These are phyloP conservation scores for Catamblyrhynchus diadema DNA, from an alignment of 2,797 vertebrate species.

Conservation along the genomic window DNA sequence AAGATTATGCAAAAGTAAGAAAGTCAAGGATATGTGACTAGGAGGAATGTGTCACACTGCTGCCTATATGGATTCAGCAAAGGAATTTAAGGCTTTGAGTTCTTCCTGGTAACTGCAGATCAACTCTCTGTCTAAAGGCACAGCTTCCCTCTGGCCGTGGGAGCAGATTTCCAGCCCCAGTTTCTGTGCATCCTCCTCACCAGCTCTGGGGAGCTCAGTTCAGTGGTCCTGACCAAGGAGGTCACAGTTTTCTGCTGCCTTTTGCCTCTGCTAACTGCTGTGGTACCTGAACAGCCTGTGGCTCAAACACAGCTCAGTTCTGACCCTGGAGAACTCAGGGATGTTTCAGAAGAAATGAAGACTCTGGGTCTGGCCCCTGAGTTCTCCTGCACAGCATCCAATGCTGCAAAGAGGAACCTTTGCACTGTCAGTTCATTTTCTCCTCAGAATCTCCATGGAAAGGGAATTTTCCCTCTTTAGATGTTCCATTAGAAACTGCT, in stretches of 20 bases:
- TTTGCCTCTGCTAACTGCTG: neutral
- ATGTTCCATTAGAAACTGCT: slow-evolving; percentile 30
- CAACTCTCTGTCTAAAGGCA: neutral
- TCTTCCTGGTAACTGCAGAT: neutral
- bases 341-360: neutral
- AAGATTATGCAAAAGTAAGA: slow-evolving; percentile 15
- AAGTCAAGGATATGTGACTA: neutral
- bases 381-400: neutral
- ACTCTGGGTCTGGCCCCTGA: neutral
- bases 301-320: neutral
- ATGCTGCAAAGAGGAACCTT: neutral
- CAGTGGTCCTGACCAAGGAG: neutral
- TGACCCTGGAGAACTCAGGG: neutral
- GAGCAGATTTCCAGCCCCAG: neutral
- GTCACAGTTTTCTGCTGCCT: neutral
- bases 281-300: neutral
- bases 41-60: neutral
- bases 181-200: neutral
- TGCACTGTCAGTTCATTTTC: neutral
- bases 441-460: neutral
- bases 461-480: neutral
- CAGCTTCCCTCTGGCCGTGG: neutral
- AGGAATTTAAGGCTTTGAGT: neutral
- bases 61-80: neutral
- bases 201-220: neutral